These are phyloP conservation scores for Chelonus insularis DNA, from an alignment of 1,140 invertebrate species.

Conservation along the genomic window DNA sequence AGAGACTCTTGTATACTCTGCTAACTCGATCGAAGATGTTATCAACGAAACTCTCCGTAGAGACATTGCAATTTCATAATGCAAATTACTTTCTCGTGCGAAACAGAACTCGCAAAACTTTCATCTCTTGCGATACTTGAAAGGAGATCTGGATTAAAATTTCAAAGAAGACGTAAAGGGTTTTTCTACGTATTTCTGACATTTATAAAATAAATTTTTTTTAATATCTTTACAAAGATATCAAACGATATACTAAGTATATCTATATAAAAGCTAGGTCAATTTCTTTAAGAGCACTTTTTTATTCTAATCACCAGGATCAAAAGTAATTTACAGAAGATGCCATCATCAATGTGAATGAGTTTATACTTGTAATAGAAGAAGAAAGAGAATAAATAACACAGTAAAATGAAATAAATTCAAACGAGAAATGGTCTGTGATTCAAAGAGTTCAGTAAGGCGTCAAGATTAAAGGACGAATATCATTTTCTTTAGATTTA, in stretches of 20 bases:
- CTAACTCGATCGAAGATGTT: slow-evolving; percentile 7
- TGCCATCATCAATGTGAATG: neutral
- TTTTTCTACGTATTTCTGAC: neutral
- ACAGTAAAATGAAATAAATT: neutral
- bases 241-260: neutral
- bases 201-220: neutral
- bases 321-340: slow-evolving; percentile 4
- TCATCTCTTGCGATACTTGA: neutral
- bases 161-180: neutral
- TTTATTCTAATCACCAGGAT: neutral
- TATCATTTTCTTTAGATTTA: neutral
- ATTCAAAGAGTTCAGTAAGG: neutral
- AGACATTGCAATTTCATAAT: slow-evolving; percentile 18
- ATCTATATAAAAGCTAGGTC: neutral
- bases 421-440: neutral
- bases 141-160: slow-evolving; percentile 5
- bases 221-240: neutral
- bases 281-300: neutral
- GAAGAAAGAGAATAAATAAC: neutral
- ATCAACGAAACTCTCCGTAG: slow-evolving; percentile 1
- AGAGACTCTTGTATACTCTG: neutral
- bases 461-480: slow-evolving; percentile 3
- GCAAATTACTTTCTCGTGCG: slow-evolving; percentile 11
- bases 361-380: neutral
- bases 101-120: neutral